phyloP scores from a whole-genome alignment of 2,888 invertebrate genomes.

The Drosophila mayaguana region DNA sequence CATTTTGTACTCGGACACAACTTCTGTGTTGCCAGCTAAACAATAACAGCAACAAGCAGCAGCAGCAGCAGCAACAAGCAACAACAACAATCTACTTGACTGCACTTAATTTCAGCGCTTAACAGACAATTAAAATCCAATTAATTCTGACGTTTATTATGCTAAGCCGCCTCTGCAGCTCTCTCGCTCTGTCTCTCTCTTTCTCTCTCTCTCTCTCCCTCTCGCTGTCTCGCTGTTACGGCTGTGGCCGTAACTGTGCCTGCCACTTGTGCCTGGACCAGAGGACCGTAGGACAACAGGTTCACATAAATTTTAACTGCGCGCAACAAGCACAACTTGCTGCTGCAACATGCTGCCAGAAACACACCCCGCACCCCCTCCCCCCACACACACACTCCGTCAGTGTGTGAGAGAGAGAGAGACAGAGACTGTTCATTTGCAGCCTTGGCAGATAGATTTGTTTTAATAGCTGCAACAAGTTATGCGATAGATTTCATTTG shows the following conservation, averaged over 20 bases:
- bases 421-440: constrained; percentile 42
- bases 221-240: background rate
- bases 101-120: constrained; percentile 83
- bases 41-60: constrained; percentile 30
- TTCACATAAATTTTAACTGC: constrained; percentile 58
- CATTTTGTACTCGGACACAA: constrained; percentile 55
- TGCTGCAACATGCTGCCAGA: constrained; percentile 58
- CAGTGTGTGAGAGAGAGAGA: constrained; percentile 6
- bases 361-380: no score
- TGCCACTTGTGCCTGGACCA: constrained; percentile 29
- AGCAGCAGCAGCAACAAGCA: constrained; percentile 17
- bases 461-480: constrained; percentile 63
- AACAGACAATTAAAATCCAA: constrained; percentile 85
- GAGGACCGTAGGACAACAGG: constrained; percentile 37
- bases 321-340: constrained; percentile 27
- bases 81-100: constrained; percentile 70
- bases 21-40: constrained; percentile 47
- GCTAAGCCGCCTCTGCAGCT: constrained; percentile 80
- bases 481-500: constrained; percentile 65
- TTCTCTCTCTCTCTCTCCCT: constrained; percentile 54
- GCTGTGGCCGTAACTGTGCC: constrained; percentile 35
- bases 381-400: background rate
- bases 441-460: constrained; percentile 65
- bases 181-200: constrained; percentile 47
- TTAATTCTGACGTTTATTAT: constrained; percentile 85